Evolutionary conservation across 2,888 invertebrate species (phyloP).

Genomic region (Drosophila niveifrons): DNA sequence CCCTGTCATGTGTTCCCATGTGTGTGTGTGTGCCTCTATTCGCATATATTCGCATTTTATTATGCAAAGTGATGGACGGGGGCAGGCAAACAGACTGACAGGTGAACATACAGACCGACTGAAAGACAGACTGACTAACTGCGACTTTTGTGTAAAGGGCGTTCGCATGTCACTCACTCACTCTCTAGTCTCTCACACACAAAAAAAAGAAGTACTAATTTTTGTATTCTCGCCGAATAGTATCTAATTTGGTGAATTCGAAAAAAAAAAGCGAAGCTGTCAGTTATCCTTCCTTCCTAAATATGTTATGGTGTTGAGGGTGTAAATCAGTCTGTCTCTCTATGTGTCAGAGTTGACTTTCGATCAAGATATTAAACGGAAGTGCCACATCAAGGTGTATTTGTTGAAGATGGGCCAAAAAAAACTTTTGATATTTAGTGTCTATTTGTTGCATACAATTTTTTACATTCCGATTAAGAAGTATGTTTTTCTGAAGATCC

Average conservation of each 20-base stretch:
- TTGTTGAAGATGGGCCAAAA: slow-evolving; percentile 15
- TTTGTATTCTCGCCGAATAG: slow-evolving; percentile 36
- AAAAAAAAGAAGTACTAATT: slow-evolving; percentile 27
- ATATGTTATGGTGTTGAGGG: slow-evolving; percentile 11
- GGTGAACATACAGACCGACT: slow-evolving; percentile 20
- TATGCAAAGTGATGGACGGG: slow-evolving; percentile 77
- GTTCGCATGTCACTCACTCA: slow-evolving; percentile 74
- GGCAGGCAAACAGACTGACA: slow-evolving; percentile 50
- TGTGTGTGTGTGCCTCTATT: slow-evolving; percentile 50
- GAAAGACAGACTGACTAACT: slow-evolving; percentile 25
- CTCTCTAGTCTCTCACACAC: slow-evolving; percentile 28
- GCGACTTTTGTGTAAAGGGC: slow-evolving; percentile 57
- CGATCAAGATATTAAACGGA: slow-evolving; percentile 52
- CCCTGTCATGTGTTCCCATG: slow-evolving; percentile 17
- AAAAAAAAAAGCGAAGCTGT: slow-evolving; percentile 69
- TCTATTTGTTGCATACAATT: no score
- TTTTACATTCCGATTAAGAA: no score
- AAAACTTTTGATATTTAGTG: background rate
- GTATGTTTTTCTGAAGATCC: no score
- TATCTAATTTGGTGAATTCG: slow-evolving; percentile 44
- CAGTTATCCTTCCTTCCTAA: slow-evolving; percentile 59
- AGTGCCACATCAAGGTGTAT: slow-evolving; percentile 50
- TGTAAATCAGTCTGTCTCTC: slow-evolving; percentile 38
- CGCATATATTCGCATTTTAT: slow-evolving; percentile 83
- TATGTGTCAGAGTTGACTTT: slow-evolving; percentile 46